Evolutionary conservation across 1,140 invertebrate species (phyloP), one percentile per base, ranked within the genome.

Genomic region (Conus ventricosus): DNA sequence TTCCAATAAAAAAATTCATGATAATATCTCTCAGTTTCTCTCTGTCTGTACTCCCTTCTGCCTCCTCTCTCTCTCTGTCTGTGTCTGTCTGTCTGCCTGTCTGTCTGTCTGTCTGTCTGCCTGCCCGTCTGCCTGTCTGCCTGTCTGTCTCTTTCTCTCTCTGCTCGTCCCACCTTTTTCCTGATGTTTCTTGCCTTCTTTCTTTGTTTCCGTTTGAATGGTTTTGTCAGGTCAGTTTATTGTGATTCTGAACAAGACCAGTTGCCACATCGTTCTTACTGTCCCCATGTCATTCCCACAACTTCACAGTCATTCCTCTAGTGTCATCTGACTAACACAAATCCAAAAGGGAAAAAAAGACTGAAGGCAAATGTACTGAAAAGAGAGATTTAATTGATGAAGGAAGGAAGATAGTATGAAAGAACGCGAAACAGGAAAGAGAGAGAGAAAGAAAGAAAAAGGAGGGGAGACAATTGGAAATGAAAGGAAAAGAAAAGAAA

Each of bases 361-460:
- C 11, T 39, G 76, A 51, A 23, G 39, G 76, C 10, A 7, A 78
- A 25, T 39, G 25, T 17, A 23, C n/a, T 8, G 27, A 20, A 82
- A 27, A 82, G 81, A 39, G 81, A 82, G 81, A 82, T 39, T 39
- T 39, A 39, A 39, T 39, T 39, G 39, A 25, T 10, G 81, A 82
- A 60, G 57, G 57, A 25, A 25, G 81, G 27, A 25, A 39, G 27
- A 63, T 25, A 85, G 84, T 39, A 39, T 63, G 54, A 67, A 53
- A 86, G 85, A 75, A 20, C 75, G 85, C 1, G 63, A 75, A 60
- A 86, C 60, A 86, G 60, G 25, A 25, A 25, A 71, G 57, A 84
- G 57, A 84, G 57, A 84, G 57, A 57, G 81, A 84, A 53, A 84
- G 82, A 55, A 23, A 84, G 82, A 84, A 53, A 55, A 53, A 84